Conservation (phyloP, 2,113 vertebrate species). For the Pterophyllum scalare region DNA sequence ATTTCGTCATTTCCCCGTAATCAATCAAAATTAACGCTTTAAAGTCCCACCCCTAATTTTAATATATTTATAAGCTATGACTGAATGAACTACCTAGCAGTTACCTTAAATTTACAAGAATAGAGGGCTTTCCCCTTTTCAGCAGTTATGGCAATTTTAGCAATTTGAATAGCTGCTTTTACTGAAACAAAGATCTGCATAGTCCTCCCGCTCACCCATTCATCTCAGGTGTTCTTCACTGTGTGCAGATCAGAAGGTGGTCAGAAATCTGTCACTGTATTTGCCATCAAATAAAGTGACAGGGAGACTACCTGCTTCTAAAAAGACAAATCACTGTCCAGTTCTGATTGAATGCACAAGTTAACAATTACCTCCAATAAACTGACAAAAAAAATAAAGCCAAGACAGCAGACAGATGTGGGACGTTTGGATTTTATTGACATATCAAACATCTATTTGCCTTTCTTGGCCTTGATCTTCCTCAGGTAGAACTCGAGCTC, state of each 20-base stretch:
- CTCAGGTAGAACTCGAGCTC: constrained; percentile 98
- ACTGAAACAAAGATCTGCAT: not conserved
- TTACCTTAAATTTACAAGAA: not conserved
- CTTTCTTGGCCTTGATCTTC: constrained; percentile 99
- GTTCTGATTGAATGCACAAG: not conserved
- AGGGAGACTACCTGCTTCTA: not conserved
- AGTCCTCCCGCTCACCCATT: not conserved
- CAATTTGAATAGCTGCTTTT: not conserved
- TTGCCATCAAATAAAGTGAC: not conserved
- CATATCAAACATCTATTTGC: constrained; percentile 92
- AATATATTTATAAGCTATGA: too few species aligned
- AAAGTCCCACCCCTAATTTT: too few species aligned
- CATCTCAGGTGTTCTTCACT: not conserved
- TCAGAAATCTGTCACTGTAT: not conserved
- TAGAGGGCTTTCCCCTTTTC: not conserved
- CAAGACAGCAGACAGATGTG: constrained; percentile 13
- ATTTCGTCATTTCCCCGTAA: too few species aligned
- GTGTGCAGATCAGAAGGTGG: not conserved
- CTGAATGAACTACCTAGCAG: too few species aligned
- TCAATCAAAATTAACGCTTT: too few species aligned
- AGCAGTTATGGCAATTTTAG: not conserved
- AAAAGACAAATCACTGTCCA: not conserved
- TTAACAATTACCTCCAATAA: not conserved
- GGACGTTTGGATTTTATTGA: constrained; percentile 77
- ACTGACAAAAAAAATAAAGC: not conserved